Evolutionary conservation across 2,113 vertebrate genomes (phyloP).

Genomic region (Irena cyanogastra): DNA sequence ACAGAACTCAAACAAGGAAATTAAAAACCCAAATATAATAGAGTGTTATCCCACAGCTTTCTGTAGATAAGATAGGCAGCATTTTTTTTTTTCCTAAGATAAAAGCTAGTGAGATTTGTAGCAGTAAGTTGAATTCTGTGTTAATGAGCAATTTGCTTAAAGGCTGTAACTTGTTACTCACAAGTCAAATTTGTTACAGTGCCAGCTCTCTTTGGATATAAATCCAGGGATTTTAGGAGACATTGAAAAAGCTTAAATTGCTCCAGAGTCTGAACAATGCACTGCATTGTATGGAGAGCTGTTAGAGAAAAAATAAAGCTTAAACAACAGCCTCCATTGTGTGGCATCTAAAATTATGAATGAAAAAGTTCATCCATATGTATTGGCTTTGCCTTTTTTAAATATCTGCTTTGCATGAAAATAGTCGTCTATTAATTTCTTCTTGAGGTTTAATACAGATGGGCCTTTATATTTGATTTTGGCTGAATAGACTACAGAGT

Average conservation of each 20-base stretch:
- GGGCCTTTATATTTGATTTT: conserved; percentile 43
- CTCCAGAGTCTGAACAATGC: conserved; percentile 58
- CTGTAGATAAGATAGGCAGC: not conserved
- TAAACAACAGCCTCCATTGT: conserved; percentile 41
- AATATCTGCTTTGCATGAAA: conserved; percentile 68
- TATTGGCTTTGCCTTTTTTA: conserved; percentile 37
- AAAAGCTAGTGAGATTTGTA: conserved; percentile 20
- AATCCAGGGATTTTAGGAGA: conserved; percentile 68
- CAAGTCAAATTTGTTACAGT: conserved; percentile 58
- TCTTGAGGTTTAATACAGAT: conserved; percentile 58
- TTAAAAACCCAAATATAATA: not conserved
- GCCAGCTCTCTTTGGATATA: conserved; percentile 66
- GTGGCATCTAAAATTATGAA: conserved; percentile 57
- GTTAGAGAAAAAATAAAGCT: conserved; percentile 19
- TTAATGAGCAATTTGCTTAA: conserved; percentile 67
- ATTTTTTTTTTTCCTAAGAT: not conserved
- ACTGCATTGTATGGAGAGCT: conserved; percentile 50
- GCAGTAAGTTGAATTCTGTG: not conserved
- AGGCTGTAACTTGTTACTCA: conserved; percentile 63
- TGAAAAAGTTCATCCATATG: conserved; percentile 55
- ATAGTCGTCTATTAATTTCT: conserved; percentile 60
- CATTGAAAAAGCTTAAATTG: conserved; percentile 63
- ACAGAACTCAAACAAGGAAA: conserved; percentile 9
- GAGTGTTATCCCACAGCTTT: not conserved
- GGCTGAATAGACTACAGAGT: conserved; percentile 26